Conservation (phyloP, 2,888 invertebrate genomes). For the Seira sanloemensis region DNA sequence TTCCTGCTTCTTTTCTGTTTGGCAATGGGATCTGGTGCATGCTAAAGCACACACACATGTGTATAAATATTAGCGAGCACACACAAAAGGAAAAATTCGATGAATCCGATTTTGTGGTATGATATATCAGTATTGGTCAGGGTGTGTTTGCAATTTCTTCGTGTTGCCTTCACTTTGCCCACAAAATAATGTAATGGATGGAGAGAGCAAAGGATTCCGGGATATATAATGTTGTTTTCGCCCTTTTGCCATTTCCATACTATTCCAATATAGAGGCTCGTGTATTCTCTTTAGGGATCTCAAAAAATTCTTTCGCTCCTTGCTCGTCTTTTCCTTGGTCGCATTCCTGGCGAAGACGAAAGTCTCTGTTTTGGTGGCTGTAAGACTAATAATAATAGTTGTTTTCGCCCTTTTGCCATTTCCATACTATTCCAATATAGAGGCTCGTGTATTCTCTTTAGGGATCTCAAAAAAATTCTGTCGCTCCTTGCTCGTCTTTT, state of each 20-base stretch:
- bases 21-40: not conserved
- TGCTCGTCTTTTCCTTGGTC: too few relatives aligned
- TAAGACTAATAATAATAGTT: too few relatives aligned
- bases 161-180: not conserved
- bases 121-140: constrained; percentile 34
- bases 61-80: not conserved
- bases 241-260: constrained; percentile 9
- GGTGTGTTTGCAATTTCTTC: constrained; percentile 31
- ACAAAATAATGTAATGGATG: constrained; percentile 22
- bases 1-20: not conserved
- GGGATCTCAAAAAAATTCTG: not conserved
- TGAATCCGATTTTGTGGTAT: constrained; percentile 18
- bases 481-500: too few relatives aligned
- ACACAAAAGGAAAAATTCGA: not conserved
- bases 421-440: constrained; percentile 18
- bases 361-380: too few relatives aligned
- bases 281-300: not conserved
- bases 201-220: too few relatives aligned
- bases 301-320: not conserved
- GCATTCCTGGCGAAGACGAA: too few relatives aligned
- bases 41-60: not conserved
- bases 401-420: constrained; percentile 15
- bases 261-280: too few relatives aligned
- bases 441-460: not conserved
- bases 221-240: constrained; percentile 14